Evolutionary conservation across 2,888 invertebrate genomes (phyloP), one percentile per base, ranked within the genome.

Genomic region (Chrysodeixis includens): DNA sequence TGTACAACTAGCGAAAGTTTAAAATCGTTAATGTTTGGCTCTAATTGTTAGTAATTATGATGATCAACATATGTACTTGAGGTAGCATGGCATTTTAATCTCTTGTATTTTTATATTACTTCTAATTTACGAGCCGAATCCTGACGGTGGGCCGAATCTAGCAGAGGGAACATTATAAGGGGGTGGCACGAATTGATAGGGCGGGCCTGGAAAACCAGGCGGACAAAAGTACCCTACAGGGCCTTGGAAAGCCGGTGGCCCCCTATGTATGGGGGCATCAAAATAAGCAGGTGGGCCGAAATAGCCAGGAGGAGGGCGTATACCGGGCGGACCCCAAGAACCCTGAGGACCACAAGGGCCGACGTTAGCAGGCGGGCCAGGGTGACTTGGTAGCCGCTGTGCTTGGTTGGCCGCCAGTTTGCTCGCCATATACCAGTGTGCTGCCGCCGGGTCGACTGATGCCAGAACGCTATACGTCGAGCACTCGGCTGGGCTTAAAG

Each of bases 391-490:
- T 16, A 2, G 10, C 6, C 51, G 76, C 72, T 79, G 62, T 46
- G 85, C 85, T 76, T 85, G 88, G 32, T 76, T n/a, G n/a, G n/a
- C n/a, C n/a, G n/a, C 69, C 62, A 90, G 71, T 26, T 88, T 84
- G 56, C 84, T 83, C 79, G 83, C 58, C 87, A 92, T 86, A 87
- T 83, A 92, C 74, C 84, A 86, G 71, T 89, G 86, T 71, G 92
- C 93, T 46, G 87, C 87, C 57, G 16, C 67, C 58, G 87, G 75
- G 82, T 89, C 88, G 68, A 86, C 79, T 54, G 68, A 68, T 67
- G 83, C 80, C 77, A 93, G 83, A 71, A 83, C 62, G 61, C 71
- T 63, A 84, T 87, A 89, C 69, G 86, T 80, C 75, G 88, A 86
- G 79, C 86, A 87, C 80, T 92, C 90, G 22, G 82, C 72, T 69